These are phyloP conservation scores for Andricus quercusramuli DNA, from an alignment of 2,888 invertebrate species.

Conservation along the genomic window DNA sequence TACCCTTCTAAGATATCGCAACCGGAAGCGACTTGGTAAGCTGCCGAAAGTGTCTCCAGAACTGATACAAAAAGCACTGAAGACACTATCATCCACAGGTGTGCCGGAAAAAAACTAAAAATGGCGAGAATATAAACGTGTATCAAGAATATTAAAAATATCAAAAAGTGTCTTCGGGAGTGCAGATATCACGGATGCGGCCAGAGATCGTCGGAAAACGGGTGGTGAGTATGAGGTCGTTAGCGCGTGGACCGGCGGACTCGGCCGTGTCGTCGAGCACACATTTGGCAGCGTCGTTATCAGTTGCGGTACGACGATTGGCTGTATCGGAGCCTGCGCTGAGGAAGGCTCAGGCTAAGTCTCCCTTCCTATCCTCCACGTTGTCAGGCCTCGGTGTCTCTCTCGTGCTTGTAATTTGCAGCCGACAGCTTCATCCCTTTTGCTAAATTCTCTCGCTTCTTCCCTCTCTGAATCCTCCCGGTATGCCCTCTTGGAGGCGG, in stretches of 20 bases:
- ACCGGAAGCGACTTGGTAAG: conserved; percentile 18
- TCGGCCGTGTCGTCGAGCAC: conserved; percentile 71
- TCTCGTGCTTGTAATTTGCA: conserved; percentile 13
- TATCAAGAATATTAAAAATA: no score
- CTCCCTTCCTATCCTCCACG: conserved; percentile 46
- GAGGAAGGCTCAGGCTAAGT: conserved; percentile 60
- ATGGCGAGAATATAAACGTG: not conserved
- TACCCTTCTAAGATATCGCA: conserved; percentile 38
- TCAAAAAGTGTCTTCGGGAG: not conserved
- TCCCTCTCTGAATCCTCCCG: conserved; percentile 57
- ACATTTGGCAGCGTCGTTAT: conserved; percentile 77
- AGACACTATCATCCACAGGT: not conserved
- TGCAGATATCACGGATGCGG: not conserved
- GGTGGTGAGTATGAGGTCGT: conserved; percentile 59
- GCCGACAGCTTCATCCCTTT: conserved; percentile 47
- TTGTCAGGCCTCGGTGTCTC: conserved; percentile 23
- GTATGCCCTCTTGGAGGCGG: conserved; percentile 75
- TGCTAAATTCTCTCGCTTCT: conserved; percentile 51
- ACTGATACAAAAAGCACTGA: conserved; percentile 1
- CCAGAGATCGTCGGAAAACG: conserved; percentile 7
- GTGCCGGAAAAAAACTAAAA: not conserved
- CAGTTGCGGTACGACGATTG: conserved; percentile 77
- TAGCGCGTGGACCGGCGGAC: conserved; percentile 72
- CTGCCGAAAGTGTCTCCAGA: conserved; percentile 8
- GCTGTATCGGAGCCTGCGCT: conserved; percentile 78